Conservation (phyloP, 2,888 invertebrate species). For the Oxycera nigricornis region DNA sequence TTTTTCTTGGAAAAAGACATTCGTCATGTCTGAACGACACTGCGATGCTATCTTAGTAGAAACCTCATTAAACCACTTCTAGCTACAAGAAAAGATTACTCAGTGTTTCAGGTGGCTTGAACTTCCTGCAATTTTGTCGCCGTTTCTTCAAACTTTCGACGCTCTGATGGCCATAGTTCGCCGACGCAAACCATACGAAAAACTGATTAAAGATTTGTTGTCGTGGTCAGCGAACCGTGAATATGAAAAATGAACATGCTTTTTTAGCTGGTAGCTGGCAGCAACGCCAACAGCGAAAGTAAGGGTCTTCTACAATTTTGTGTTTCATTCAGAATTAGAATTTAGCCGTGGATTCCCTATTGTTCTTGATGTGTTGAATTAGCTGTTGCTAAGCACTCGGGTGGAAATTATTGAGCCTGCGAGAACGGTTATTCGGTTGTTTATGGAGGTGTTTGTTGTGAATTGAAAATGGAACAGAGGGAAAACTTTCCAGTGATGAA, state of each 20-base stretch:
- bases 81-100: conserved; percentile 27
- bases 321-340: neutral
- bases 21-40: neutral
- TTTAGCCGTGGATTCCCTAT: conserved; percentile 18
- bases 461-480: neutral
- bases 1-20: neutral
- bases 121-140: conserved; percentile 38
- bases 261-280: neutral
- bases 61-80: conserved; percentile 1
- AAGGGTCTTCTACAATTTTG: neutral
- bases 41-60: neutral
- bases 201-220: conserved; percentile 29
- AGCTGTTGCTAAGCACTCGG: conserved; percentile 13
- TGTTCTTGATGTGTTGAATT: conserved; percentile 15
- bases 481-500: neutral
- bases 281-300: neutral
- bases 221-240: conserved; percentile 25
- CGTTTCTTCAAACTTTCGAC: neutral
- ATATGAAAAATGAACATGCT: conserved; percentile 31
- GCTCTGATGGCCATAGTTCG: conserved; percentile 20
- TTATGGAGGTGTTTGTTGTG: neutral
- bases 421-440: neutral
- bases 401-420: conserved; percentile 25
- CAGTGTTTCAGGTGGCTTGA: conserved; percentile 25
- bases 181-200: neutral